Evolutionary conservation across 2,113 vertebrate genomes (phyloP).

Genomic region (Hydrolagus affinis): DNA sequence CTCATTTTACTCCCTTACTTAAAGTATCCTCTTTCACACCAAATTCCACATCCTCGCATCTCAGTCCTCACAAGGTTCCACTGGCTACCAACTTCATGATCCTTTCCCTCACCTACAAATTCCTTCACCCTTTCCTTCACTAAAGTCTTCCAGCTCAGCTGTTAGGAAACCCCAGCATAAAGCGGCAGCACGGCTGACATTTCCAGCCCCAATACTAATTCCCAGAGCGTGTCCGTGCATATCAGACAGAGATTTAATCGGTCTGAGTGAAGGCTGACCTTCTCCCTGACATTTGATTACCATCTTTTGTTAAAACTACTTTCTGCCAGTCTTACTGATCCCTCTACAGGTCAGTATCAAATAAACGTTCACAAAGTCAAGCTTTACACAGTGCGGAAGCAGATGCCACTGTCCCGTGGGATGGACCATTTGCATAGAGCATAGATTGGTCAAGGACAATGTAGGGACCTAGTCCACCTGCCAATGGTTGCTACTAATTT

Average conservation of each 20-base stretch:
- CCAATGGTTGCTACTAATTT: no score
- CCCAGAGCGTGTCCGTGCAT: not conserved
- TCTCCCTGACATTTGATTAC: constrained; percentile 6
- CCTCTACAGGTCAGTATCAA: not conserved
- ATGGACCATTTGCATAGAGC: no score
- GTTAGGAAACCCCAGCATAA: not conserved
- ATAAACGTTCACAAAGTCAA: not conserved
- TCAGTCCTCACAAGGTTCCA: no score
- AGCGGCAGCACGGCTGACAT: not conserved
- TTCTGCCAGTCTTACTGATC: not conserved
- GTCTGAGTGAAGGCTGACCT: constrained; percentile 21
- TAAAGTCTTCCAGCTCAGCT: not conserved
- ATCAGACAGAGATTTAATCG: constrained; percentile 27
- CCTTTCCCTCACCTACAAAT: no score
- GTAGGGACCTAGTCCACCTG: no score
- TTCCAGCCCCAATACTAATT: not conserved
- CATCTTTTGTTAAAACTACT: not conserved
- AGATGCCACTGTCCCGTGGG: not conserved
- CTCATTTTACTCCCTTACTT: no score
- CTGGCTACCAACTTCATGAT: no score
- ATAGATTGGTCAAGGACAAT: no score
- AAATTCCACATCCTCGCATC: no score
- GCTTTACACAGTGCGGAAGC: no score
- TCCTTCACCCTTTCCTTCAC: no score
- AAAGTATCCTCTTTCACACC: no score